Evolutionary conservation across 2,113 vertebrate genomes (phyloP).

Genomic region (Anarhynchus alexandrinus): DNA sequence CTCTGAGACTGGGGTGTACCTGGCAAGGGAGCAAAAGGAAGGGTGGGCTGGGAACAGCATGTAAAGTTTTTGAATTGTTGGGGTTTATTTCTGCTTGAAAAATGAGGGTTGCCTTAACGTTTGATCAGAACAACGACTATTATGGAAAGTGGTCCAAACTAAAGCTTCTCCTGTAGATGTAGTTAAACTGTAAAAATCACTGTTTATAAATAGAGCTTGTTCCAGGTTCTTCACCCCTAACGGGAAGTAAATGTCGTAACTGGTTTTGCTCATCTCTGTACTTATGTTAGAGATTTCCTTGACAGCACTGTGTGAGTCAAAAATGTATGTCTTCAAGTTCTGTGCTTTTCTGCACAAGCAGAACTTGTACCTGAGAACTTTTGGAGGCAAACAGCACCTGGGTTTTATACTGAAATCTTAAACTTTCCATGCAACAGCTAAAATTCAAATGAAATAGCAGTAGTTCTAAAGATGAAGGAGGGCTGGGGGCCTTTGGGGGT

Average conservation of each 20-base stretch:
- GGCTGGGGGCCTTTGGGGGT: background rate
- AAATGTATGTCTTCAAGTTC: background rate
- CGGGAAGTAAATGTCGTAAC: background rate
- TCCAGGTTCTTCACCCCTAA: background rate
- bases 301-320: background rate
- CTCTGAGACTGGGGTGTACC: background rate
- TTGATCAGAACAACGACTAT: background rate
- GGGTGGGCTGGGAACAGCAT: background rate
- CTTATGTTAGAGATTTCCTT: background rate
- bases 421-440: background rate
- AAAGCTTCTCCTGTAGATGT: background rate
- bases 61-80: background rate
- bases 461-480: background rate
- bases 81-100: background rate
- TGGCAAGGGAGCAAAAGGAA: background rate
- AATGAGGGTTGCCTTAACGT: background rate
- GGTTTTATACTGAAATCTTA: background rate
- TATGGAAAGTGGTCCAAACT: background rate
- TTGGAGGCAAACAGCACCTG: background rate
- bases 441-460: background rate
- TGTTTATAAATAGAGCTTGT: constrained; percentile 3
- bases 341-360: background rate
- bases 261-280: background rate
- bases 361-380: background rate
- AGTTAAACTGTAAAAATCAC: background rate